Percentiles rank a stretch among this genome's conserved stretches.
These are phyloP conservation scores for Drosophila hamatofila DNA, from an alignment of 2,888 invertebrate species.

Conservation along the genomic window DNA sequence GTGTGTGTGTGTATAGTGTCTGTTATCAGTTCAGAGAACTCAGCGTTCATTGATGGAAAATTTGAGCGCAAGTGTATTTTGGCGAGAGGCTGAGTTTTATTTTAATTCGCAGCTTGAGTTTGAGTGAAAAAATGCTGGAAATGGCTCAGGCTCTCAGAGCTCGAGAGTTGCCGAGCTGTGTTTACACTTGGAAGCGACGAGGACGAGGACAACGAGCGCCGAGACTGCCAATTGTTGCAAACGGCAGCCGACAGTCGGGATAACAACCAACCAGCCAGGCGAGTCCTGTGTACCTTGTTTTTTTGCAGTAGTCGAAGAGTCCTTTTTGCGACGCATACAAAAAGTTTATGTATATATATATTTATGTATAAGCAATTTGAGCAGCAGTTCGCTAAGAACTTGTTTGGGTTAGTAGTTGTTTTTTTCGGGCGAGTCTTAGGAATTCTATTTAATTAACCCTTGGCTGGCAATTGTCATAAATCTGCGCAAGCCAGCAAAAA, in stretches of 20 bases:
- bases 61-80: constrained; percentile 53
- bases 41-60: constrained; percentile 73
- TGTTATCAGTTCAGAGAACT: constrained; percentile 72
- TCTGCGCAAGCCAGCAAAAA: constrained; percentile 58
- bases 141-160: constrained; percentile 27
- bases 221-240: constrained; percentile 82
- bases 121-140: constrained; percentile 52
- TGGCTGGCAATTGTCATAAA: constrained; percentile 51
- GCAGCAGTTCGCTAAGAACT: constrained; percentile 49
- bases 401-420: constrained; percentile 19
- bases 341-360: constrained; percentile 49
- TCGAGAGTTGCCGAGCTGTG: constrained; percentile 55
- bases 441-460: constrained; percentile 74
- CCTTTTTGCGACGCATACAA: constrained; percentile 10
- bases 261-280: constrained; percentile 35
- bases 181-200: constrained; percentile 69
- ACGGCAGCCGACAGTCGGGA: constrained; percentile 43
- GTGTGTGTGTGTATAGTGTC: constrained; percentile 23
- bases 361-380: constrained; percentile 66
- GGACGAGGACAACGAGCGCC: constrained; percentile 32
- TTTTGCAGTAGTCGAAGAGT: constrained; percentile 10
- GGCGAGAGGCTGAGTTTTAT: constrained; percentile 40
- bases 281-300: constrained; percentile 51
- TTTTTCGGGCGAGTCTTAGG: constrained; percentile 36
- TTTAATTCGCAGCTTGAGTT: constrained; percentile 43